Base-by-base conservation (phyloP, 2,888 invertebrate genomes). In the Noctua janthina region DNA sequence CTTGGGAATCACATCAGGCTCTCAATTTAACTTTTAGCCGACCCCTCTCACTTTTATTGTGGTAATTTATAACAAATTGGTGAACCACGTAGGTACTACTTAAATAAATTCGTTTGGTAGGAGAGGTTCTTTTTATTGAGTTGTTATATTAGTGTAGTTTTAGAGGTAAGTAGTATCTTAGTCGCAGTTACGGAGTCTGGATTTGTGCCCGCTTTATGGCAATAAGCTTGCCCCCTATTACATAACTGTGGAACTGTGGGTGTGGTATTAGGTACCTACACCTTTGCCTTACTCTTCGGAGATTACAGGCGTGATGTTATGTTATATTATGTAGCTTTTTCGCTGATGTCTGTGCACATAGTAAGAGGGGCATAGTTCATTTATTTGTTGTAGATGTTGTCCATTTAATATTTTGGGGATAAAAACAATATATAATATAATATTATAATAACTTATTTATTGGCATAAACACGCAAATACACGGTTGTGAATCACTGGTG, bases 21-120 rank as follows among this genome's bases (percentile, higher is more conserved):
- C 87, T 84, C 89, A 91, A 91, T 91, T 90, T 90, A 92, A 91
- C 92, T 92, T 91, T 91, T 81, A 79, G 74, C 72, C 56, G 74
- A 49, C 66, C 83, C 11, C 76, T 87, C 83, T 85, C 79, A 70
- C 74, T 89, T 88, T 88, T 76, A 87, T 86, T 88, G 80, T 83
- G 81, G 84, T 82, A 89, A 88, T 91, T 84, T 85, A 75, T 81
- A 82, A 81, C 72, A 80, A 90, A 90, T 87, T 88, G 83, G 67
- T 46, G 67, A 80, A 82, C 68, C 46, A 49, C 39, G 56, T 64
- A 39, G 39, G 39, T 39, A 66, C 66, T 35, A 20, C 4, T 20
- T 66, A 66, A 39, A 66, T 66, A 66, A 20, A 66, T 39, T 66
- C 66, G 64, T 39, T 20, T 20, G 20, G 64, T 64, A 29, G 20